A percentile compares a stretch with the other conserved stretches of the same genome.
phyloP scores from a whole-genome alignment of 23 tunicate species.

The Ciona savignyi region DNA sequence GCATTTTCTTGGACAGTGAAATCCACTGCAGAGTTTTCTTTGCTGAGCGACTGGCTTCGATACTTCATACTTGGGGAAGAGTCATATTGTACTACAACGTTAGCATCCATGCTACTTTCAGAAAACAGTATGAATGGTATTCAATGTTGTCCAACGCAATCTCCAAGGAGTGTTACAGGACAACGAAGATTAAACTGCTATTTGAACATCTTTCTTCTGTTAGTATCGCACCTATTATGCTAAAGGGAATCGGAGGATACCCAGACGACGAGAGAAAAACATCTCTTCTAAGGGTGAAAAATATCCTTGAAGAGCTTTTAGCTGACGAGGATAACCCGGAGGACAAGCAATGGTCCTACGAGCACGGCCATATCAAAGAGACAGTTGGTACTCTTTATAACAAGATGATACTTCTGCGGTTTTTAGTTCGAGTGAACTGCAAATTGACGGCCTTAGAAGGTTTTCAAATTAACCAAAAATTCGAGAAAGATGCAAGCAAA shows the following conservation, averaged over 20 bases:
- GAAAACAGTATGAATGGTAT: not conserved
- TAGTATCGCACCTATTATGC: constrained; percentile 8
- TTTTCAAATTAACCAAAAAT: not conserved
- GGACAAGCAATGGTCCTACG: not conserved
- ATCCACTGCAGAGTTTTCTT: constrained; percentile 3
- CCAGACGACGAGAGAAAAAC: not conserved
- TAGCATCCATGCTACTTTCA: not conserved
- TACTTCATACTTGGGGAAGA: constrained; percentile 17
- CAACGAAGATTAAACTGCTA: not conserved
- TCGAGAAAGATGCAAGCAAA: too few relatives aligned
- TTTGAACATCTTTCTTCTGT: constrained; percentile 6
- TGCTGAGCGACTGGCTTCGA: constrained; percentile 8
- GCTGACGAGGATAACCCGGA: not conserved
- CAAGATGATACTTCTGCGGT: constrained; percentile 8
- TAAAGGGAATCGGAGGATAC: not conserved
- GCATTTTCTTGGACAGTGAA: not conserved
- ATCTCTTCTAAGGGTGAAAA: not conserved
- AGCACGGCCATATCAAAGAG: constrained; percentile 16
- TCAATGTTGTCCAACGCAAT: constrained; percentile 5
- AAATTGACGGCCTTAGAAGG: not conserved
- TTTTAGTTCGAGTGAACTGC: constrained; percentile 5
- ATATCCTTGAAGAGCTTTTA: not conserved
- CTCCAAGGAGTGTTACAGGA: not conserved
- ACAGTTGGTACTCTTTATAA: not conserved
- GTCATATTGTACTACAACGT: constrained; percentile 7